phyloP scores from a whole-genome alignment of 1,140 invertebrate genomes.

The Sycobia sp. region DNA sequence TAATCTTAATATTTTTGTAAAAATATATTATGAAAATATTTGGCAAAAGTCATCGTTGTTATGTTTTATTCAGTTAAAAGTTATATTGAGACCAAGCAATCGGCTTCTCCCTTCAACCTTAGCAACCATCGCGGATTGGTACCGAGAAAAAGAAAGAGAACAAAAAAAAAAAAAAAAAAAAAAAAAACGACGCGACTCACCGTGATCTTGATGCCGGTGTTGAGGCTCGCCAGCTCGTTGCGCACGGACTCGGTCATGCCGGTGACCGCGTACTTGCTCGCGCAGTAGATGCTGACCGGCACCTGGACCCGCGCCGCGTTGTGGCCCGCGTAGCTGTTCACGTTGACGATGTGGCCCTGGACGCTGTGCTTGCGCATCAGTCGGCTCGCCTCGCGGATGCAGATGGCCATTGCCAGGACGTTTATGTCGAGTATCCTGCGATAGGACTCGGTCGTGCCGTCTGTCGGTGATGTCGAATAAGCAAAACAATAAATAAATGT shows the following conservation, averaged over 20 bases:
- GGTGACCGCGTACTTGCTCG: slow-evolving; percentile 73
- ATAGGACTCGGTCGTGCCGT: slow-evolving; percentile 35
- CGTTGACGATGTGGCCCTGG: slow-evolving; percentile 74
- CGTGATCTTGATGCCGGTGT: slow-evolving; percentile 70
- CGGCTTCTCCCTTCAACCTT: too few species aligned
- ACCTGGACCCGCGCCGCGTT: slow-evolving; percentile 45
- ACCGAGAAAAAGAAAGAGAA: too few species aligned
- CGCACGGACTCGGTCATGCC: slow-evolving; percentile 69
- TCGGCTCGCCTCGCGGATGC: slow-evolving; percentile 58
- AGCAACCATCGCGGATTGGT: too few species aligned
- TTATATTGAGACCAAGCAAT: too few species aligned
- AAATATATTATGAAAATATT: too few species aligned
- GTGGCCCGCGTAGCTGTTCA: slow-evolving; percentile 63
- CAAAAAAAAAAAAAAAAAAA: slow-evolving; percentile 15
- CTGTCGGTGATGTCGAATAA: too few species aligned
- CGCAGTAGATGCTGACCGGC: slow-evolving; percentile 64
- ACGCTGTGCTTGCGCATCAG: slow-evolving; percentile 70
- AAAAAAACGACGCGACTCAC: slow-evolving; percentile 55
- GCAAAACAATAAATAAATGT: background rate
- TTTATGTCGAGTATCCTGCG: slow-evolving; percentile 66
- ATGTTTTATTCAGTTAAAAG: too few species aligned
- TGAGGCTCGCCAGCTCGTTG: slow-evolving; percentile 67
- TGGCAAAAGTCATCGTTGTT: too few species aligned
- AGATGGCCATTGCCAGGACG: slow-evolving; percentile 64
- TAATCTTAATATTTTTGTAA: too few species aligned